Evolutionary conservation across 2,113 vertebrate species (phyloP).

Genomic region (Brienomyrus brachyistius): DNA sequence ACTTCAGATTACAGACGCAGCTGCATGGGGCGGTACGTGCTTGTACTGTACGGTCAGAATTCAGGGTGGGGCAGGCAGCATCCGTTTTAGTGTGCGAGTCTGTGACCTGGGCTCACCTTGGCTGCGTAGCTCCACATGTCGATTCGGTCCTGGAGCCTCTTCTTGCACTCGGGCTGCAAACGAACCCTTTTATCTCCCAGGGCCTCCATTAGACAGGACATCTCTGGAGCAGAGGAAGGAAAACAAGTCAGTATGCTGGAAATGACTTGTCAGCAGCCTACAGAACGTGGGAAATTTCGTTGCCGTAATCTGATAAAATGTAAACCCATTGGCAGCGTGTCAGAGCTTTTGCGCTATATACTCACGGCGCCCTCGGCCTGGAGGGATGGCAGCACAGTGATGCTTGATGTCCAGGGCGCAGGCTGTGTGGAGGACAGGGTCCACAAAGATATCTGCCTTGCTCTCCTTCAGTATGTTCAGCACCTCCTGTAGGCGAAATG

Average conservation of each 20-base stretch:
- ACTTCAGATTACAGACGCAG: neutral
- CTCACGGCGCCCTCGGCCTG: conserved; percentile 90
- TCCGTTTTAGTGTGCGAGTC: neutral
- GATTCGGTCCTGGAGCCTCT: conserved; percentile 90
- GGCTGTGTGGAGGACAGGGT: conserved; percentile 93
- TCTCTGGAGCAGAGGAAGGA: conserved; percentile 61
- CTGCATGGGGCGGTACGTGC: neutral
- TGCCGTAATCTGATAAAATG: too few species aligned
- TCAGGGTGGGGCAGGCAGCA: neutral
- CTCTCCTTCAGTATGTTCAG: conserved; percentile 97
- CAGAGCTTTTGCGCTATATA: conserved; percentile 24
- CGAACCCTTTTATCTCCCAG: conserved; percentile 93
- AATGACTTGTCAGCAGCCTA: neutral
- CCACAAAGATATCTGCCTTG: conserved; percentile 96
- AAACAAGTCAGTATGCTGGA: neutral
- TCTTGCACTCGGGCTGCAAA: conserved; percentile 94
- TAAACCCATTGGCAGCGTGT: neutral
- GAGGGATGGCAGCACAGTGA: conserved; percentile 91
- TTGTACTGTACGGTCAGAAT: neutral
- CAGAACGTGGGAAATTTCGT: neutral
- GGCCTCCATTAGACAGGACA: conserved; percentile 96
- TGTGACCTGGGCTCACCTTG: conserved; percentile 62
- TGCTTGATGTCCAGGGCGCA: conserved; percentile 97
- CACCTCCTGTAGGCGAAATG: conserved; percentile 69
- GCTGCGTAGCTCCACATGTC: conserved; percentile 99